Evolutionary conservation across 2,113 vertebrate species (phyloP), one percentile per base, ranked within the genome.

Genomic region (Calidris pygmaea): DNA sequence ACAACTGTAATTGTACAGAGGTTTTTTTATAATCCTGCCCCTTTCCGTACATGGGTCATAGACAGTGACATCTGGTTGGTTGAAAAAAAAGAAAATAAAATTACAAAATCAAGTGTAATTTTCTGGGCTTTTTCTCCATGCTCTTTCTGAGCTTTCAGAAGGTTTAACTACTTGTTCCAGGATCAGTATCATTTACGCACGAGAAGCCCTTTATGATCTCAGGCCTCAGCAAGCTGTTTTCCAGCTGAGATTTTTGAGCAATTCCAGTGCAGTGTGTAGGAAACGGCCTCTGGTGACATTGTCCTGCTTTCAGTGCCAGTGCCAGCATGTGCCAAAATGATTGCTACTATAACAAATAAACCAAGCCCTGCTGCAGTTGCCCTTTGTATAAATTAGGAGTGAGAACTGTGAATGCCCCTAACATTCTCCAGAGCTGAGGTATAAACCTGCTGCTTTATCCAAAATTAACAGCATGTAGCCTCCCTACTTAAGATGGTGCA

Each of bases 271-370:
- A 11, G 32, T 24, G 96, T 76, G 92, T 90, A 96, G 95, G 97
- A 97, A 96, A 97, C 78, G 6, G 19, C 94, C 95, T 81, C 85
- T 92, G 94, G 93, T 95, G 89, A 94, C 95, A 92, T 86, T 95
- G 62, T 82, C 30, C 81, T 58, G 35, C 78, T 68, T n/a, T 84
- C 35, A 39, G 66, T 52, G 29, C 39, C 68, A 29, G 39, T 17
- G 72, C 75, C 90, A 90, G 35, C 56, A 12, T 45, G 55, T 85
- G 89, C 89, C 91, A 76, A 68, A 82, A 20, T 18, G 79, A 93
- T 90, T 87, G 67, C 63, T 85, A 20, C 78, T 88, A 5, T 43
- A 77, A 56, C n/a, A 89, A 94, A 74, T 53, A 70, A 77, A 56
- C 47, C 19, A 37, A 84, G 72, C 60, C 53, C 14, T 2, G 12